Percentiles rank a stretch among this genome's conserved stretches.
Evolutionary conservation across 2,797 vertebrate species (phyloP).

Genomic region (Zenarchopterus dispar): DNA sequence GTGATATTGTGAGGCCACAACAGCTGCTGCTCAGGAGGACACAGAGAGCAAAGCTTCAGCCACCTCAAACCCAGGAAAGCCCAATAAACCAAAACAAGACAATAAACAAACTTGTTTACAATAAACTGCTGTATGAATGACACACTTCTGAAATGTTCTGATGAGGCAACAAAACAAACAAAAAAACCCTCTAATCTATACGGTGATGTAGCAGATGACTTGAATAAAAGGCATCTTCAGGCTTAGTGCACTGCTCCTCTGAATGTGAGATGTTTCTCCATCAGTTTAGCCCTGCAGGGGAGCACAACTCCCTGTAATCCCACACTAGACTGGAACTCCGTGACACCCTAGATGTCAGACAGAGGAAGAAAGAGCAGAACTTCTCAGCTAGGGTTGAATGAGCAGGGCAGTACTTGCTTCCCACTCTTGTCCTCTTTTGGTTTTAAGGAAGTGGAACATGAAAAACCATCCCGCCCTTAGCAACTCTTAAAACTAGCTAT

Average conservation of each 20-base stretch:
- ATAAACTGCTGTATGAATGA: no score
- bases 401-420: neutral
- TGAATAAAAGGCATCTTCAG: no score
- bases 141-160: no score
- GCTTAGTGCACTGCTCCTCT: conserved; percentile 14
- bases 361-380: neutral
- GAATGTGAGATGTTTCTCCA: conserved; percentile 33
- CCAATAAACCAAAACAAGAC: conserved; percentile 15
- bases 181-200: no score
- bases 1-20: conserved; percentile 69
- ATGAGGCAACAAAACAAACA: no score
- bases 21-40: conserved; percentile 71
- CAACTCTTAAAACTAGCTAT: no score
- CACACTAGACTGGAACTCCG: conserved; percentile 40
- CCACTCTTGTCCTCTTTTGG: neutral
- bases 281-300: conserved; percentile 23
- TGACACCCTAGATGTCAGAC: conserved; percentile 22
- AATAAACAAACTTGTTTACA: conserved; percentile 4
- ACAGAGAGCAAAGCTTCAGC: conserved; percentile 54
- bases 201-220: no score
- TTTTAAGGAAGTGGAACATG: no score
- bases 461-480: no score
- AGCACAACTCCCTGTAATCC: conserved; percentile 47
- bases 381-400: neutral
- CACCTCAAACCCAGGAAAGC: conserved; percentile 45